Conservation (phyloP, 2,113 vertebrate genomes). For the Ursus arctos region DNA sequence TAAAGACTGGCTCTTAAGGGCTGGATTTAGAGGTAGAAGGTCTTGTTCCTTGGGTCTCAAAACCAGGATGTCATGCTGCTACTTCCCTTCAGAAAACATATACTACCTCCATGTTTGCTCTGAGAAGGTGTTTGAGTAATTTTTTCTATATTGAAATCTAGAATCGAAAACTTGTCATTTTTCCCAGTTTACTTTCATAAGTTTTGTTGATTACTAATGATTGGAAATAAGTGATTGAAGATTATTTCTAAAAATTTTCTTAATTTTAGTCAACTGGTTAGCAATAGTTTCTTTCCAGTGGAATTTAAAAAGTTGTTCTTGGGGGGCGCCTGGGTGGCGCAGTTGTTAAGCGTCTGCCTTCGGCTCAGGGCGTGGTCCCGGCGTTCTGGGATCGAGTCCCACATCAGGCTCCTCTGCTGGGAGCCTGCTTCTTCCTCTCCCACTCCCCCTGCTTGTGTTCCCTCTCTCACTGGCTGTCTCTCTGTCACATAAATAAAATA, state of each 20-base stretch:
- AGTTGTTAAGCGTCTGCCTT: no score
- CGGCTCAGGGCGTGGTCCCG: no score
- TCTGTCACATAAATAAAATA: no score
- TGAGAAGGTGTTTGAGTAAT: background rate
- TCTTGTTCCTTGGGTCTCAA: background rate
- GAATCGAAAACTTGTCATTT: background rate
- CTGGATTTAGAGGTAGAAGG: background rate
- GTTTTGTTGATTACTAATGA: conserved; percentile 19
- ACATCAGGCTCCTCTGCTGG: no score
- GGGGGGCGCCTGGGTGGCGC: background rate
- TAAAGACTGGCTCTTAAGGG: background rate
- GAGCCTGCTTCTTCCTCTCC: no score
- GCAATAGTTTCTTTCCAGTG: conserved; percentile 12
- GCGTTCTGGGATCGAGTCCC: no score
- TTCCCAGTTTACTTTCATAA: conserved; percentile 18
- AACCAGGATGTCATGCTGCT: background rate
- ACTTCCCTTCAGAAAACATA: background rate
- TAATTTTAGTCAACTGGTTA: conserved; percentile 42
- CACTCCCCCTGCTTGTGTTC: no score
- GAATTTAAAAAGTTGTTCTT: conserved; percentile 39
- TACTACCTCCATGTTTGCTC: background rate
- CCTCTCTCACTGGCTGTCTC: no score
- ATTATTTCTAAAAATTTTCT: conserved; percentile 15
- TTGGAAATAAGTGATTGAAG: conserved; percentile 23
- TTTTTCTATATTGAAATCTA: background rate